A percentile compares a stretch with the other conserved stretches of the same genome.
Conservation (phyloP, 2,113 vertebrate species). For the Onychorhynchus coronatus region DNA sequence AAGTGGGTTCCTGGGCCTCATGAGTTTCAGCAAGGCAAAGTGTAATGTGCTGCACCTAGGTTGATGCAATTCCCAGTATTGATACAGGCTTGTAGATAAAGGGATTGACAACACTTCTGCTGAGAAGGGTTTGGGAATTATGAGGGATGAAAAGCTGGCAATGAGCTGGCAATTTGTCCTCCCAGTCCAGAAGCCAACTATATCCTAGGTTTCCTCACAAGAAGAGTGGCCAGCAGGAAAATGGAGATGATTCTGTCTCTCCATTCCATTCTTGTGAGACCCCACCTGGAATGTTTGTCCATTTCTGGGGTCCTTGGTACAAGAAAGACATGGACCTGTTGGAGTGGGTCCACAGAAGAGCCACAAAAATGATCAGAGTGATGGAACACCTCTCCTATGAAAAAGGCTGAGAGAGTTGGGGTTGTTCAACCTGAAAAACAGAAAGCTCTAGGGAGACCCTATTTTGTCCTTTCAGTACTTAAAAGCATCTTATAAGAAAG, state of each 20-base stretch:
- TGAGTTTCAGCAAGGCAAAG: background rate
- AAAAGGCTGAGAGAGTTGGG: background rate
- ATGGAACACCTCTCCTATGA: background rate
- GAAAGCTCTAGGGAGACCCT: background rate
- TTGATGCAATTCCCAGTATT: background rate
- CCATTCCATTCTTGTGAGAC: background rate
- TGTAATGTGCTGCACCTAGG: background rate
- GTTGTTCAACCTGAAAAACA: background rate
- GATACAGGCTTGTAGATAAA: background rate
- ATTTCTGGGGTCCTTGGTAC: background rate
- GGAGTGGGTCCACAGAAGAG: background rate
- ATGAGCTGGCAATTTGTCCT: background rate
- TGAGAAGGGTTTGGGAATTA: background rate
- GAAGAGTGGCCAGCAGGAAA: background rate
- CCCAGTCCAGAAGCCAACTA: background rate
- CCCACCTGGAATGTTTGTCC: background rate
- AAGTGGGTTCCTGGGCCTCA: background rate
- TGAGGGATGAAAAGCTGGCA: background rate
- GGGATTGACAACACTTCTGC: background rate
- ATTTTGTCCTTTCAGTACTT: background rate
- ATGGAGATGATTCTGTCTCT: background rate
- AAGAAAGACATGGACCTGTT: background rate
- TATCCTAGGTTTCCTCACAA: background rate
- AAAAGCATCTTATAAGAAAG: background rate
- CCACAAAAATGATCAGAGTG: background rate